Evolutionary conservation across 2,797 vertebrate species (phyloP).

Genomic region (Danio tinwini): DNA sequence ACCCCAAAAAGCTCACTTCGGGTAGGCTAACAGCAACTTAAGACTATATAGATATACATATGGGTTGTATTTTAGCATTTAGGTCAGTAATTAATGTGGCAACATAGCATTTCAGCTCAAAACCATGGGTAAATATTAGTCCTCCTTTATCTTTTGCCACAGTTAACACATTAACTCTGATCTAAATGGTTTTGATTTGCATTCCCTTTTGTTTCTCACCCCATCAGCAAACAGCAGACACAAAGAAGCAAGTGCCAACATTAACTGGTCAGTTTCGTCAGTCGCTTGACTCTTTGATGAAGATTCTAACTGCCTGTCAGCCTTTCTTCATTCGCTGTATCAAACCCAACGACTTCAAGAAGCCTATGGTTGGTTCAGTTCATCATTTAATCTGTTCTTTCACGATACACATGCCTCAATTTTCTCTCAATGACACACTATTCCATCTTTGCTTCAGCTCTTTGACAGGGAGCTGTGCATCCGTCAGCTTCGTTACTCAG

Average conservation of each 20-base stretch:
- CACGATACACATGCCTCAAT: not conserved
- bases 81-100: not conserved
- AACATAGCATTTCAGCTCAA: not conserved
- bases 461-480: constrained; percentile 92
- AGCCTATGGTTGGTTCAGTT: constrained; percentile 84
- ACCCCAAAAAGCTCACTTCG: constrained; percentile 68
- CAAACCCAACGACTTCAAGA: constrained; percentile 97
- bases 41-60: not conserved
- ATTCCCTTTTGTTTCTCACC: not conserved
- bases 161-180: not conserved
- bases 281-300: constrained; percentile 96
- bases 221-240: constrained; percentile 77
- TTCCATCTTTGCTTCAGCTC: constrained; percentile 74
- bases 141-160: not conserved
- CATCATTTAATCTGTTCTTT: not conserved
- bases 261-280: constrained; percentile 91
- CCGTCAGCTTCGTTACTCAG: constrained; percentile 92
- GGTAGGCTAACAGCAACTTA: constrained; percentile 61
- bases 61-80: not conserved
- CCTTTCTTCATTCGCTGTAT: constrained; percentile 97
- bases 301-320: constrained; percentile 87
- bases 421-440: not conserved
- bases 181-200: not conserved
- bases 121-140: not conserved
- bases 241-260: constrained; percentile 82